Conservation (phyloP, 2,797 vertebrate species). For the Xiphorhynchus erythropygius region DNA sequence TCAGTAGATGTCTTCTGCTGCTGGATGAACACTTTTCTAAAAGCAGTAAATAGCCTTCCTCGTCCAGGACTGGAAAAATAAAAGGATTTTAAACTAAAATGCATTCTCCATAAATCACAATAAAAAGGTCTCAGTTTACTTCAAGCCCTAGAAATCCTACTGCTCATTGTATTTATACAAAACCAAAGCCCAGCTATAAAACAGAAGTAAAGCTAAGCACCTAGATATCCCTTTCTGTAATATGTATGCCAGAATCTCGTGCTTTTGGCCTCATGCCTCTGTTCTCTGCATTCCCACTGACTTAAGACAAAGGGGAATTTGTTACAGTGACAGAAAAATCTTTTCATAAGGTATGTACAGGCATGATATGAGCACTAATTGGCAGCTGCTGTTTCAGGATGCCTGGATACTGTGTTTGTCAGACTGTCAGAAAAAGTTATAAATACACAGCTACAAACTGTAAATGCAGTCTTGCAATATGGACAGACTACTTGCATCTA, state of each 20-base stretch:
- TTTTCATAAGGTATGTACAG: neutral
- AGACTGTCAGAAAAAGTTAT: neutral
- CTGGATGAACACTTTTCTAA: neutral
- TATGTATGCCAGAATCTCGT: neutral
- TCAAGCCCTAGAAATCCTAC: neutral
- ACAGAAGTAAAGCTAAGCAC: neutral
- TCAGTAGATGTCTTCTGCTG: neutral
- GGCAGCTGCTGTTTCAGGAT: neutral
- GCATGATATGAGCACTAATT: neutral
- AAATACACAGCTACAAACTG: neutral
- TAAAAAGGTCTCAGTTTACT: neutral
- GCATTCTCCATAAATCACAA: neutral
- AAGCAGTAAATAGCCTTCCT: neutral
- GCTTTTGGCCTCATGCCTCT: neutral
- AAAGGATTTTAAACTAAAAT: neutral
- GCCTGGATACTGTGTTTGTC: neutral
- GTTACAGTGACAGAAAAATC: neutral
- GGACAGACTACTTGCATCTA: neutral
- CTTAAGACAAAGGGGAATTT: neutral
- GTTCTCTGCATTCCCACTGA: neutral
- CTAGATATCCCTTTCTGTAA: neutral
- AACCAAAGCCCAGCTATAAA: neutral
- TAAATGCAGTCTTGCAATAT: neutral
- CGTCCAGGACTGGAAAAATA: neutral
- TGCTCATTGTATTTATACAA: neutral